phyloP scores from a whole-genome alignment of 2,797 vertebrate genomes.

The Jordanella pulchra region DNA sequence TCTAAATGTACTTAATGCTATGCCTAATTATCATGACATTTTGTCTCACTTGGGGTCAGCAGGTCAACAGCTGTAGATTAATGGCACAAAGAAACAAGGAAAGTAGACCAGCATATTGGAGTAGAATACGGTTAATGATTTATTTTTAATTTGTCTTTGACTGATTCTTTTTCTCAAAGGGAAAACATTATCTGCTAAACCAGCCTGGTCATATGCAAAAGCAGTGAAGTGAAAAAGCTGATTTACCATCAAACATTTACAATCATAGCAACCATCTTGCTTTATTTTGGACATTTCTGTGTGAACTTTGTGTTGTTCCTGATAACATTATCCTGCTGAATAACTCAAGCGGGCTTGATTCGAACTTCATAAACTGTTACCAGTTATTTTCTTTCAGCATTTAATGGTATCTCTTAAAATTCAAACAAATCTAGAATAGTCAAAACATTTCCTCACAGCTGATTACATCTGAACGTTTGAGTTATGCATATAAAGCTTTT shows the following conservation, averaged over 20 bases:
- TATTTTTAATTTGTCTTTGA: not conserved
- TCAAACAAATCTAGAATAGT: no score
- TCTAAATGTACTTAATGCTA: conserved; percentile 56
- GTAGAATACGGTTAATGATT: conserved; percentile 1
- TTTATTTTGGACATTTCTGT: not conserved
- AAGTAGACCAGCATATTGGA: conserved; percentile 15
- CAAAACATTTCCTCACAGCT: no score
- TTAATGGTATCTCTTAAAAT: not conserved
- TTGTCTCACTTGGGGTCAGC: conserved; percentile 69
- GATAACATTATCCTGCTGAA: not conserved
- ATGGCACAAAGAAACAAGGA: conserved; percentile 43
- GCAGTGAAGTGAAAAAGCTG: not conserved
- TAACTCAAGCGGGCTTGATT: not conserved
- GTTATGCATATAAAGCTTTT: no score
- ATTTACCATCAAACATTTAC: not conserved
- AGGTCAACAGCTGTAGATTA: conserved; percentile 72
- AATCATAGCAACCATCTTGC: not conserved
- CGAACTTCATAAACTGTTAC: not conserved
- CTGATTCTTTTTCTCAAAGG: not conserved
- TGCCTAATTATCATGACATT: conserved; percentile 74
- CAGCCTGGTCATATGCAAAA: not conserved
- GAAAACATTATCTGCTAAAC: not conserved
- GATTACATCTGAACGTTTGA: no score
- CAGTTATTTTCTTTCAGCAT: not conserved
- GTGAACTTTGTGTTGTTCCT: not conserved